Base-by-base conservation (phyloP, 2,888 invertebrate genomes). In the Acrobasis suavella region DNA sequence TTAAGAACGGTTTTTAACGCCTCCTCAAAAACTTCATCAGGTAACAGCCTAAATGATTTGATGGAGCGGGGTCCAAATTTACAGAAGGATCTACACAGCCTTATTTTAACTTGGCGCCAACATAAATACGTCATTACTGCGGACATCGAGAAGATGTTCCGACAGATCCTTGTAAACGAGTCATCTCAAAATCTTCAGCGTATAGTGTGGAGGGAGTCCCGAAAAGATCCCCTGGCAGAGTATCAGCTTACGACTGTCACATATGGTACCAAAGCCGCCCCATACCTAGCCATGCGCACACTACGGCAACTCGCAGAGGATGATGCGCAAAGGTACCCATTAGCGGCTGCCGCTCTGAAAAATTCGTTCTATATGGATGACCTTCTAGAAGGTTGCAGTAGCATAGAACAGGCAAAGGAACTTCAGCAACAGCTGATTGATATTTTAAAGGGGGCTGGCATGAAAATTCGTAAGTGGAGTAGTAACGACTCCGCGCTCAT, bases 91-190 rank as follows among this genome's bases (percentile, higher is more conserved):
- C 59, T 70, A 1, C 65, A 64, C 15, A 12, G 39, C 1, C 42
- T 68, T 2, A 50, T 70, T 8, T 8, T 70, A 6, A 65, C 60
- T 16, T 69, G 68, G 69, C 64, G 70, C 38, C 58, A 66, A 9
- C 66, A 67, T 52, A 50, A 63, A 42, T 65, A 63, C 9, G 70
- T 62, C 1, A 62, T 65, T 5, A 69, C 68, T 0, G 69, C 70
- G 0, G 69, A 72, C 49, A 67, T 71, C 0, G 69, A 67, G 37
- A 70, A 69, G 50, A 67, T 69, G 66, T 71, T 67, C 50, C 51
- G 69, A 1, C 63, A 63, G 9, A 64, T 72, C 5, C 61, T 58
- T 46, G 32, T 70, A 22, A 22, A 22, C 22, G 22, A 22, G 22
- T 22, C 22, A 22, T 2, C 22, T 22, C 22, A 22, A 22, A 22